Evolutionary conservation across 2,113 vertebrate species (phyloP), one percentile per base, ranked within the genome.

Genomic region (Cacatua alba): DNA sequence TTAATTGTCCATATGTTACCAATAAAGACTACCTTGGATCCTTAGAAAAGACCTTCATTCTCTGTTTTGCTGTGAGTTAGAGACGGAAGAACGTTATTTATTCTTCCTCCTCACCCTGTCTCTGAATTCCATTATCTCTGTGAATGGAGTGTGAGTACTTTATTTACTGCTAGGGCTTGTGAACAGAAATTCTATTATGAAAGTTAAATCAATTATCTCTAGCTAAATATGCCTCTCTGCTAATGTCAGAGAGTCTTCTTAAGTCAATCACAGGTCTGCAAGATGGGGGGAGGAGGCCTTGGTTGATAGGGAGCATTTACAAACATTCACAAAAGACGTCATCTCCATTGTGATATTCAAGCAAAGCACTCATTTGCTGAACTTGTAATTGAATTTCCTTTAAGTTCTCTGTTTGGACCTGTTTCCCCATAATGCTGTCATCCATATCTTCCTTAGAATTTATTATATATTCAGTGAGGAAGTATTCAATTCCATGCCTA

Each of bases 181-280:
- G 65, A 75, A 78, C 82, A 92, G 6, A 86, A 94, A 78, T 84
- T 83, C n/a, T 67, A 28, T 70, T 71, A 84, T 25, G 10, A 89
- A 82, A 82, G 59, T 44, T 87, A 87, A 82, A 83, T 88, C 59
- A 91, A 86, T 77, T 95, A 67, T 15, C 23, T 90, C 52, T 79
- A 60, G 62, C 24, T 92, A 72, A 76, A 82, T 60, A 79, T 39
- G 5, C 13, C 15, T 51, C 35, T 60, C 64, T 94, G 59, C 31
- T 94, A 37, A 74, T 59, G 28, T 83, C 46, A 83, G 59, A 59
- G 24, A 39, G 5, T 78, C 1, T 0, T 87, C 52, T 67, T 90
- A 71, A 88, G 57, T 41, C 41, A 83, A 0, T 62, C 7, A 9
- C 20, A 65, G 16, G 41, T 63, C n/a, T 84, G 37, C 41, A 78